Evolutionary conservation across 2,113 vertebrate species (phyloP).

Genomic region (Aramus guarauna): DNA sequence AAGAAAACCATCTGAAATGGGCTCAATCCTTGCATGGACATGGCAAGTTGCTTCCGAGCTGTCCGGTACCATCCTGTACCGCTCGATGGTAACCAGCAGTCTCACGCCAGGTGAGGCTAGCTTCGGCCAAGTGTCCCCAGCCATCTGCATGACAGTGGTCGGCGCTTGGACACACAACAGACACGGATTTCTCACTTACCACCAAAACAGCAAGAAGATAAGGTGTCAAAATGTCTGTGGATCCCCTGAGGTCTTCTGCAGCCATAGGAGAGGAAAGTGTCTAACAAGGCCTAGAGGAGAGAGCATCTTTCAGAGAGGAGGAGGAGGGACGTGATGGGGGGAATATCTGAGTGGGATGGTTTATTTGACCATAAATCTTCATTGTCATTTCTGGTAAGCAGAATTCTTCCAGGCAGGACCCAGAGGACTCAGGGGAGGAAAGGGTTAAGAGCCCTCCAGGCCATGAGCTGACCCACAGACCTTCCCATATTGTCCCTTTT

Average conservation of each 20-base stretch:
- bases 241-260: background rate
- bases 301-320: background rate
- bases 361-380: background rate
- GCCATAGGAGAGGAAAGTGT: background rate
- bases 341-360: background rate
- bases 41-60: background rate
- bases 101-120: fast-evolving
- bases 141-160: fast-evolving
- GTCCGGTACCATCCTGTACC: background rate
- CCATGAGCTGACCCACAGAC: constrained; percentile 37
- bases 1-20: background rate
- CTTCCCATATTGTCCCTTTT: constrained; percentile 13
- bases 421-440: background rate
- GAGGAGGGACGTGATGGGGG: too few species aligned
- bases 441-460: constrained; percentile 49
- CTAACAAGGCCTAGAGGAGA: background rate
- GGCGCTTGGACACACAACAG: background rate
- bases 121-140: background rate
- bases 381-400: background rate
- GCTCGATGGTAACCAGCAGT: fast-evolving
- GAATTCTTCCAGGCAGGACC: background rate
- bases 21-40: background rate
- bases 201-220: background rate
- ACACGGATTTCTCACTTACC: background rate
- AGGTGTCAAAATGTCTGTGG: background rate